Conservation (phyloP, 2,888 invertebrate genomes). For the Rhagophthalmus giganteus region DNA sequence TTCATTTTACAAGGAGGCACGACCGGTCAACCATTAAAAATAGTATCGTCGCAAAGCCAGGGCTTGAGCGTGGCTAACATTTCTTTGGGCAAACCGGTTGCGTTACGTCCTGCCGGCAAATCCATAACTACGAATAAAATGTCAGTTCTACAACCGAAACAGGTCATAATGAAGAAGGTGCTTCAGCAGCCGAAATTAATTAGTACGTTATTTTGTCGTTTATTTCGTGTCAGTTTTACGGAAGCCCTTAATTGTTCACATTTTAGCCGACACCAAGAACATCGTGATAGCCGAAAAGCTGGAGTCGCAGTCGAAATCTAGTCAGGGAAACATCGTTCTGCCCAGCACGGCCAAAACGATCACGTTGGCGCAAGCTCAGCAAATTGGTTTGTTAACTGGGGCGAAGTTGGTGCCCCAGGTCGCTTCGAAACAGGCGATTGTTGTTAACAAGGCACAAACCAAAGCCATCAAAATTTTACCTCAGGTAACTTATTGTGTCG, state of each 20-base stretch:
- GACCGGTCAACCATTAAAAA: slow-evolving; percentile 51
- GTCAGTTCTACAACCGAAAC: slow-evolving; percentile 46
- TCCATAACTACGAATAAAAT: slow-evolving; percentile 39
- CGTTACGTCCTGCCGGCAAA: slow-evolving; percentile 48
- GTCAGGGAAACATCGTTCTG: slow-evolving; percentile 38
- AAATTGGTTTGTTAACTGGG: slow-evolving; percentile 60
- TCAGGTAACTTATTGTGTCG: slow-evolving; percentile 37
- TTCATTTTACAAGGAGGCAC: slow-evolving; percentile 29
- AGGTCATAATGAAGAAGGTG: slow-evolving; percentile 52
- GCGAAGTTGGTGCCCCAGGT: slow-evolving; percentile 58
- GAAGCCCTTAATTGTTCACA: no score
- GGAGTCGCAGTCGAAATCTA: slow-evolving; percentile 36
- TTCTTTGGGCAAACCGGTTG: slow-evolving; percentile 46
- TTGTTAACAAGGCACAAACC: slow-evolving; percentile 47
- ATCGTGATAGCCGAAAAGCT: slow-evolving; percentile 45
- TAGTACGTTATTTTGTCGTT: no score
- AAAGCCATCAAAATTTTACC: slow-evolving; percentile 52
- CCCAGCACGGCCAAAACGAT: slow-evolving; percentile 62
- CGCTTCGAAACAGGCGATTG: slow-evolving; percentile 55
- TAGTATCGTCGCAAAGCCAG: slow-evolving; percentile 51
- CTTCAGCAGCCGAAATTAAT: slow-evolving; percentile 25
- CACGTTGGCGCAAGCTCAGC: slow-evolving; percentile 66
- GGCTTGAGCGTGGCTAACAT: slow-evolving; percentile 51
- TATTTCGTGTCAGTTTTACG: no score
- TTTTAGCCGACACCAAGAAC: slow-evolving; percentile 14